phyloP scores from a whole-genome alignment of 2,888 invertebrate species.

The Habrosyne pyritoides region DNA sequence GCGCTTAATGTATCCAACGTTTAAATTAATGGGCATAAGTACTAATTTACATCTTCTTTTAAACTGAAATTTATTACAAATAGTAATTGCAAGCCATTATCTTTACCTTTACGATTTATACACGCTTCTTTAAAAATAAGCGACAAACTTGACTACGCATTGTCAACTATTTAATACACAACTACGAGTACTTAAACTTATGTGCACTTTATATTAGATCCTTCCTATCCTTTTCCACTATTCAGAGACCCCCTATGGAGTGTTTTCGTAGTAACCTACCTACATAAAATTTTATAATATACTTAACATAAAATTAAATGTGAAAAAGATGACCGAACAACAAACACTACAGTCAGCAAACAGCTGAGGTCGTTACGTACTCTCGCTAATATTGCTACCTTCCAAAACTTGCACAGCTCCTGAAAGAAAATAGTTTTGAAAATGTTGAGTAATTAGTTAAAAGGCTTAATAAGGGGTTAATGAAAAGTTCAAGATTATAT shows the following conservation, averaged over 20 bases:
- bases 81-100: background rate
- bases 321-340: slow-evolving; percentile 10
- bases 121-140: background rate
- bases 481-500: too few relatives aligned
- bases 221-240: slow-evolving; percentile 2
- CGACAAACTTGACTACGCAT: too few relatives aligned
- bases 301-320: slow-evolving; percentile 28
- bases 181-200: too few relatives aligned
- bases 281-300: slow-evolving; percentile 23
- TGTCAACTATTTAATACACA: background rate
- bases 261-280: slow-evolving; percentile 12
- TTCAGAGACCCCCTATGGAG: slow-evolving; percentile 10
- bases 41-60: background rate
- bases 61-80: background rate
- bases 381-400: background rate
- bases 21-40: slow-evolving; percentile 14
- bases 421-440: background rate
- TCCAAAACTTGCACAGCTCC: background rate
- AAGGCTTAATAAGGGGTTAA: too few relatives aligned
- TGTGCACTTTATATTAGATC: too few relatives aligned
- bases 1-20: slow-evolving; percentile 21
- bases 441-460: background rate
- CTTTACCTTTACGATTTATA: background rate
- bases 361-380: background rate
- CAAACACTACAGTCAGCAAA: background rate